Base-by-base conservation (phyloP, 2,888 invertebrate genomes). In the Napeogenes sylphis region DNA sequence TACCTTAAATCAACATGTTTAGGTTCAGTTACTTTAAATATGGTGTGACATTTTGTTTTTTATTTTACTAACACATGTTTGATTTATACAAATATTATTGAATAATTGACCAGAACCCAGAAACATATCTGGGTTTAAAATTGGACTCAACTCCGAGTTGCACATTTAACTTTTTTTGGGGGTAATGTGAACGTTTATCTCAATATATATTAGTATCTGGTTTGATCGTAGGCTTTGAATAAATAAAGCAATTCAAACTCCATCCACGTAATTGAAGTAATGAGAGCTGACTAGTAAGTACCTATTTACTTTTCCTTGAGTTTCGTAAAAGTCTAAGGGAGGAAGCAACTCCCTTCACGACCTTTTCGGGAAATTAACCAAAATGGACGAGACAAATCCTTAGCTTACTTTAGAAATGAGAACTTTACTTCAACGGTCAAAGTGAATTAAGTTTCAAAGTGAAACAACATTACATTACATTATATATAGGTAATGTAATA, bases 291-390 rank as follows among this genome's bases (percentile, higher is more conserved):
- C 62, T 67, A 65, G 61, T 64, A 65, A 65, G 67, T 65, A 54
- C 56, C 58, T 62, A 59, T 64, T 64, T 67, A 67, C 64, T 65
- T 60, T 65, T 64, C 61, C 58, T 62, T 62, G 51, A 53, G 55
- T 64, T 62, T 62, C 45, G 53, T 45, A 4, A 58, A 59, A 61
- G 56, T 55, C 58, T 54, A 57, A 45, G 55, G 46, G 13, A 60
- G 57, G 61, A 58, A 45, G 56, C 53, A 61, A 61, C 59, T 63
- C 62, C 65, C 61, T 56, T 60, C 59, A 59, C 53, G 59, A 61
- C 66, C 66, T 68, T 69, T 69, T 68, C 62, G 63, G 66, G 59
- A 68, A 63, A 68, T 69, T 65, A 65, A 64, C 42, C 56, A 56
- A 64, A 68, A 64, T 61, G 65, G 61, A 65, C 65, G 53, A 70